Evolutionary conservation across 2,113 vertebrate species (phyloP).

Genomic region (Rhinogobius similis): DNA sequence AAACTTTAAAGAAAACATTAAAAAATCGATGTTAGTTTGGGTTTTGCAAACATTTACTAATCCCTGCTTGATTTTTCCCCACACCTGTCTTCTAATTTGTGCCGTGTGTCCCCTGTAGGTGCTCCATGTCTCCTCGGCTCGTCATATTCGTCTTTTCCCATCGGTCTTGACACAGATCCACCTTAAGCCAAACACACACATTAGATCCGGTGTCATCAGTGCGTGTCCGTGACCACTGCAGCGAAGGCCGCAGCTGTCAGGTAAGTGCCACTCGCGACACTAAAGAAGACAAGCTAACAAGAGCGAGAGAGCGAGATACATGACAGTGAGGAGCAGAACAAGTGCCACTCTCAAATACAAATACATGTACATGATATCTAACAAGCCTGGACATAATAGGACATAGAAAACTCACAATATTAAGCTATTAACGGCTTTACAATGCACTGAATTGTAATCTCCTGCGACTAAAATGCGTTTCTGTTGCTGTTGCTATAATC

Average conservation of each 20-base stretch:
- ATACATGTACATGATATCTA: neutral
- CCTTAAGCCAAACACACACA: constrained; percentile 7
- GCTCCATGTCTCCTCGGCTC: neutral
- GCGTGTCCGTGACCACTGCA: neutral
- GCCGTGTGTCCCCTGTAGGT: neutral
- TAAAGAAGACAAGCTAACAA: constrained; percentile 2
- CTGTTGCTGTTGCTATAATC: too few relatives aligned
- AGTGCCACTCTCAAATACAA: neutral
- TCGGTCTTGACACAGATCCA: neutral
- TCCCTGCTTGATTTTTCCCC: neutral
- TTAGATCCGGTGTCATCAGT: neutral
- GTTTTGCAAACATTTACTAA: too few relatives aligned
- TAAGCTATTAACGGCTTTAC: too few relatives aligned
- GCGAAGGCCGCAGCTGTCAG: neutral
- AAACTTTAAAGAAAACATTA: too few relatives aligned
- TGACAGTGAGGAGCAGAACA: neutral
- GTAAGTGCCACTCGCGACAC: neutral
- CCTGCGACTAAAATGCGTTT: too few relatives aligned
- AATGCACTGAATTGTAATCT: too few relatives aligned
- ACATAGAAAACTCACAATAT: neutral
- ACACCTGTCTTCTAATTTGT: neutral
- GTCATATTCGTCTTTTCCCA: neutral
- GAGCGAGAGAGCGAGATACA: neutral
- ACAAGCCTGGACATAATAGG: neutral
- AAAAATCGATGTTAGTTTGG: too few relatives aligned